phyloP scores from a whole-genome alignment of 2,113 vertebrate genomes.

The Acrocephalus kingi region DNA sequence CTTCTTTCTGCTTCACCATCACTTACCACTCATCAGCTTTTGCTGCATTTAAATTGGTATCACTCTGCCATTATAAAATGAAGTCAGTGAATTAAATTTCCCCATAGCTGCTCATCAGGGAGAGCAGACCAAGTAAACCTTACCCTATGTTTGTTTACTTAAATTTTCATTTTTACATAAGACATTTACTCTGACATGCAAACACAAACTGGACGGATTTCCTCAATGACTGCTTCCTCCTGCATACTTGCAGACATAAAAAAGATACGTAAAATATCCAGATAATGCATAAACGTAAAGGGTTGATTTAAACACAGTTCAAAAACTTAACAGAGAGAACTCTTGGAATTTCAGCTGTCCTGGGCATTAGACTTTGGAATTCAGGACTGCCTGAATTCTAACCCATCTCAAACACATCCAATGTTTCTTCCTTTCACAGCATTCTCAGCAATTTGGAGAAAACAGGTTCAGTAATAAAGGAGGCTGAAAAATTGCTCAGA shows the following conservation, averaged over 20 bases:
- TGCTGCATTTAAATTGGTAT: conserved; percentile 32
- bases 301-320: not conserved
- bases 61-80: conserved; percentile 21
- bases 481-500: not conserved
- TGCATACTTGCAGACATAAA: not conserved
- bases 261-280: not conserved
- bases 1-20: not conserved
- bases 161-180: not conserved
- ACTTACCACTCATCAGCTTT: not conserved
- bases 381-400: not conserved
- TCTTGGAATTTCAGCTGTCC: not conserved
- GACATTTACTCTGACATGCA: not conserved
- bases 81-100: conserved; percentile 22
- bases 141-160: not conserved
- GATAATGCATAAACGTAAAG: not conserved
- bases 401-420: not conserved
- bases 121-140: not conserved
- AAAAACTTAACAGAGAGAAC: not conserved
- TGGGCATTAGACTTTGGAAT: not conserved
- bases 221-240: not conserved
- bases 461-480: not conserved
- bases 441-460: not conserved
- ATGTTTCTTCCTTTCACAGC: not conserved
- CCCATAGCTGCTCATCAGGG: not conserved
- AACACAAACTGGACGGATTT: not conserved